Evolutionary conservation across 2,113 vertebrate genomes (phyloP).

Genomic region (Alectura lathami): DNA sequence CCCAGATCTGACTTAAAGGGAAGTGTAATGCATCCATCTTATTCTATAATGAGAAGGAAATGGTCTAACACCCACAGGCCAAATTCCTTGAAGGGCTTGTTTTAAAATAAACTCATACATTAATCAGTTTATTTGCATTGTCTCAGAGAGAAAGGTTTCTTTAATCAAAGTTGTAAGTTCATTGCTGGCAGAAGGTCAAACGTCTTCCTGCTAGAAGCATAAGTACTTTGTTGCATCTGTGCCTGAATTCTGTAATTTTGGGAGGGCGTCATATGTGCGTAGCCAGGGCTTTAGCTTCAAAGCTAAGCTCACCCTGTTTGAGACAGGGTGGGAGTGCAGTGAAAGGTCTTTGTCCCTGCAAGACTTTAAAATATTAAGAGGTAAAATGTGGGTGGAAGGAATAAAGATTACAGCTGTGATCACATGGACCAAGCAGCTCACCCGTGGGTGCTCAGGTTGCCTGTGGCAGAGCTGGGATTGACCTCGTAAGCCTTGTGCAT

Average conservation of each 20-base stretch:
- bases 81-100: constrained; percentile 12
- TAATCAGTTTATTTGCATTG: constrained; percentile 22
- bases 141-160: background rate
- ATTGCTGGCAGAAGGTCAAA: background rate
- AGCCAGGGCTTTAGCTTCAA: background rate
- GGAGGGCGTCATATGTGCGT: background rate
- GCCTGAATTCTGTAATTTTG: background rate
- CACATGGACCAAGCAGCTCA: rapidly evolving
- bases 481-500: background rate
- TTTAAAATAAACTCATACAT: background rate
- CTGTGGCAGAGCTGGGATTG: background rate
- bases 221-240: background rate
- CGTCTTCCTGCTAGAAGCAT: background rate
- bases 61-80: background rate
- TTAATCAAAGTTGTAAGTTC: background rate
- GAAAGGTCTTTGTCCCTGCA: background rate
- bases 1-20: background rate
- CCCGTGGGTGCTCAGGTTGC: background rate
- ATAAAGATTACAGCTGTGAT: background rate
- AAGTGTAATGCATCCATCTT: constrained; percentile 4
- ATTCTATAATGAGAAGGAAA: background rate
- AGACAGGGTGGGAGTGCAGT: background rate
- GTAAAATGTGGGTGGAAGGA: background rate
- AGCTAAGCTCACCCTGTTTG: background rate
- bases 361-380: background rate